Conservation (phyloP, 2,113 vertebrate species). For the Tragelaphus strepsiceros region DNA sequence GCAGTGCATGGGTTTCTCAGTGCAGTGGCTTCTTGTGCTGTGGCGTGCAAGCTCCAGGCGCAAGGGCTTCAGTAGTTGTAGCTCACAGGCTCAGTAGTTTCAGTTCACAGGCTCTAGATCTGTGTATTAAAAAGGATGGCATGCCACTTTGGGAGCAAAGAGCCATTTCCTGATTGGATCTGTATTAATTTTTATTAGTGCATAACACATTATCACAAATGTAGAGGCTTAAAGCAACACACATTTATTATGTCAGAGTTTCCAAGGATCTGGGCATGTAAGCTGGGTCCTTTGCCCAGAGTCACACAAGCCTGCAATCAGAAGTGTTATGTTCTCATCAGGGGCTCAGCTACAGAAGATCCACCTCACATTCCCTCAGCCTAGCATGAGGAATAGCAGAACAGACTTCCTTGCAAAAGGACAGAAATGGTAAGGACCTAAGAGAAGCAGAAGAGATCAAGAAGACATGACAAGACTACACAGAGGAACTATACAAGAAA, state of each 20-base stretch:
- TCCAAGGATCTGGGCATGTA: neutral
- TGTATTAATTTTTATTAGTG: neutral
- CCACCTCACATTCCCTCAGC: neutral
- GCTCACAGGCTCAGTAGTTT: neutral
- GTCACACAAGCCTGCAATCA: neutral
- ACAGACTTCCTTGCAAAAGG: neutral
- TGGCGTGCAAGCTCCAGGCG: accelerated
- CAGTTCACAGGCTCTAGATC: neutral
- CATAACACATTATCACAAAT: neutral
- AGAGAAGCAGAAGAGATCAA: neutral
- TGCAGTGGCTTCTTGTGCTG: neutral
- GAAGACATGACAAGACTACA: neutral
- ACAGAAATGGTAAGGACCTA: neutral
- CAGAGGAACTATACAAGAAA: neutral
- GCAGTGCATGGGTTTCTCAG: accelerated
- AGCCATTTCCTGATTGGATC: neutral
- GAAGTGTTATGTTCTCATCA: neutral
- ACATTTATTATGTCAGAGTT: neutral
- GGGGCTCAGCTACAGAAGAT: neutral
- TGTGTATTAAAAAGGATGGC: neutral
- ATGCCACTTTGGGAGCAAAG: neutral
- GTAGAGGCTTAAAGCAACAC: neutral
- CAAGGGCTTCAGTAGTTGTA: neutral
- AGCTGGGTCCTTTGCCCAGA: neutral
- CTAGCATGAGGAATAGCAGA: neutral